Conservation (phyloP, 2,113 vertebrate genomes). For the Formicarius rufipectus region DNA sequence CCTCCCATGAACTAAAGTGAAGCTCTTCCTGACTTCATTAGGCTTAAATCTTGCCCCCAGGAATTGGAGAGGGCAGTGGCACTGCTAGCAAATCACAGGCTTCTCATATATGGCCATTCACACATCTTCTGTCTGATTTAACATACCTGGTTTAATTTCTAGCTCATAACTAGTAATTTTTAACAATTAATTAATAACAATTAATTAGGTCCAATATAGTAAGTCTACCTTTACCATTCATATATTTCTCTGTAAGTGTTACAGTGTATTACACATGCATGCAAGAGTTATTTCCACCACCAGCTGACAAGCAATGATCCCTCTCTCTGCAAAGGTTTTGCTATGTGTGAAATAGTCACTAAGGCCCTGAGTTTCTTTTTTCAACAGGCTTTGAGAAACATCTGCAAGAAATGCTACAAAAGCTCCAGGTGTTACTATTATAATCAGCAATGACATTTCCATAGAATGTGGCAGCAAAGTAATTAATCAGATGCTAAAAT, state of each 20-base stretch:
- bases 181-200: constrained; percentile 22
- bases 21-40: constrained; percentile 23
- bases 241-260: background rate
- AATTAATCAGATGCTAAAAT: background rate
- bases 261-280: background rate
- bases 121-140: background rate
- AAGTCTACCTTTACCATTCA: background rate
- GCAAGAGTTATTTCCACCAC: background rate
- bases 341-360: background rate
- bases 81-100: background rate
- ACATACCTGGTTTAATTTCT: background rate
- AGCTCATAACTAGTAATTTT: background rate
- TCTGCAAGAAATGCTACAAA: background rate
- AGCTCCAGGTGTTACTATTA: background rate
- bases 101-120: background rate
- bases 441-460: background rate
- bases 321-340: background rate
- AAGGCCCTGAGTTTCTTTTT: background rate
- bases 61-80: background rate
- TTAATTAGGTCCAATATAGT: background rate
- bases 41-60: constrained; percentile 1
- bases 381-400: background rate
- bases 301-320: background rate
- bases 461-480: background rate
- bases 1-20: constrained; percentile 11